Base-by-base conservation (phyloP, 2,888 invertebrate genomes). In the Nemotelus pantherinus region DNA sequence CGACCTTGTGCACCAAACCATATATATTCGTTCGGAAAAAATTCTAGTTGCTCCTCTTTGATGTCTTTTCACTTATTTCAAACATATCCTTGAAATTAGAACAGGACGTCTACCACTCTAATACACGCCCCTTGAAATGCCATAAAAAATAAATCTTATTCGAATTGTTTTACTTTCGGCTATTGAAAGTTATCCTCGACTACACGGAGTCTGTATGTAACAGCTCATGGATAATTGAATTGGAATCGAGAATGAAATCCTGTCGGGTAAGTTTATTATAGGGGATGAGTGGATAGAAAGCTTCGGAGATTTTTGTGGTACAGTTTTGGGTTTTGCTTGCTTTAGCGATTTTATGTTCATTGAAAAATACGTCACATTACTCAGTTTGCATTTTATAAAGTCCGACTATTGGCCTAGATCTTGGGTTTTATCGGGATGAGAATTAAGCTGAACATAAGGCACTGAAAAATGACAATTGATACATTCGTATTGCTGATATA, bases 21-120 rank as follows among this genome's bases (percentile, higher is more conserved):
- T 25, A 25, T 25, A 25, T 25, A 25, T 25, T 25, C 25, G 25
- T 25, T 25, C 25, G 47, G n/a, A 67, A 47, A 2, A 45, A 48
- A 7, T 47, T n/a, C 39, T n/a, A 10, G 25, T 67, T 67, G n/a
- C 67, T 67, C 67, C 44, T 67, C 9, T 67, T 25, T 67, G 47
- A 25, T 47, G 25, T 48, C 25, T 25, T 25, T 63, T 4, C 63
- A 63, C 39, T 63, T 63, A 41, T 41, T 63, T 63, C 41, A 43
- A 25, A 25, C 41, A 67, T 47, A 67, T 67, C 67, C 67, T 67
- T 67, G 9, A n/a, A 67, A 67, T 67, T 67, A 67, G 67, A 47
- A 47, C 67, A 48, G 45, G 65, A 65, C 25, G 48, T 65, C 50
- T 68, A 39, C 50, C 50, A 39, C 68, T n/a, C 7, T 68, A 3